Conservation (phyloP, 2,888 invertebrate genomes). For the Linyphia triangularis region DNA sequence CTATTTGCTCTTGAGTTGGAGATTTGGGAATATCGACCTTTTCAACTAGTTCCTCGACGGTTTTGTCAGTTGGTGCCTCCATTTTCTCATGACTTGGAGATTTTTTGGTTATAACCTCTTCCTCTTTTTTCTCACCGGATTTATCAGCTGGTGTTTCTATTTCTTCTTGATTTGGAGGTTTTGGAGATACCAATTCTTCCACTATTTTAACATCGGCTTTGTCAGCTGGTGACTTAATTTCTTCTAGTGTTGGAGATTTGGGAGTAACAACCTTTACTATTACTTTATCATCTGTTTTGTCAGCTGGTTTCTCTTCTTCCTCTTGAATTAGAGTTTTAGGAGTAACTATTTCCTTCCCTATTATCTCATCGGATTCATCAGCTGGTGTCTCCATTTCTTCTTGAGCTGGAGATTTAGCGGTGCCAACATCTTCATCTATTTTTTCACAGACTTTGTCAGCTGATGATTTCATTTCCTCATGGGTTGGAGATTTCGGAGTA, state of each 20-base stretch:
- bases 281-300: neutral
- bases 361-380: neutral
- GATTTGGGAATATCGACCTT: neutral
- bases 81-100: slow-evolving; percentile 6
- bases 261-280: neutral
- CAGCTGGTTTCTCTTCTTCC: neutral
- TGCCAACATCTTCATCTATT: neutral
- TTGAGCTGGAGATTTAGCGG: neutral
- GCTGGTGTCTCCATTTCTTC: neutral
- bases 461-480: neutral
- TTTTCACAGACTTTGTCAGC: neutral
- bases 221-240: neutral
- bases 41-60: neutral
- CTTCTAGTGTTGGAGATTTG: neutral
- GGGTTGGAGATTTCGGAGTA: neutral
- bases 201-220: neutral
- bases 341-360: neutral
- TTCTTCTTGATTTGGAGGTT: neutral
- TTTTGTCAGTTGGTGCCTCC: neutral
- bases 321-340: neutral
- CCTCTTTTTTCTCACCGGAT: neutral
- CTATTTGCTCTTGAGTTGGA: neutral
- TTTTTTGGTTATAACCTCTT: neutral
- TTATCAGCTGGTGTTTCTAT: neutral
- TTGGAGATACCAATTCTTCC: neutral